Percentiles rank a stretch among this genome's conserved stretches.
Conservation (phyloP, 2,113 vertebrate genomes). For the Elachura formosa region DNA sequence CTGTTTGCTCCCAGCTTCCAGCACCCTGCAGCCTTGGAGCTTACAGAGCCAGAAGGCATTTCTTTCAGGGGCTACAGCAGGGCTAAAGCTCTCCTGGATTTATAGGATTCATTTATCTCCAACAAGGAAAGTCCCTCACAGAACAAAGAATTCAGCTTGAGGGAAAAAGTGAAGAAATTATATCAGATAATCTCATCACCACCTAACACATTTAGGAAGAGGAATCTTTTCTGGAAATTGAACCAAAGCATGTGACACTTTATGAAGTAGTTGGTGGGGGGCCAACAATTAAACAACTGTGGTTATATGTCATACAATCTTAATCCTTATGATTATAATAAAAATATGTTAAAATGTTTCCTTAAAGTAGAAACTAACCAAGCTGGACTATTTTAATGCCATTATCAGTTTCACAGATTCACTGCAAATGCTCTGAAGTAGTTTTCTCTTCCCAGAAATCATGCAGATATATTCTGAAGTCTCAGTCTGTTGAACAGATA, state of each 20-base stretch:
- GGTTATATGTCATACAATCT: not conserved
- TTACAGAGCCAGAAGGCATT: not conserved
- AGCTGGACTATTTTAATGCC: not conserved
- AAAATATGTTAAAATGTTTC: not conserved
- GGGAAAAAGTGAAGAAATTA: not conserved
- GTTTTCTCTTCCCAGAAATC: not conserved
- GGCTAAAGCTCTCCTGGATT: not conserved
- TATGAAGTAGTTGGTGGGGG: not conserved
- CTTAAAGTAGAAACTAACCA: not conserved
- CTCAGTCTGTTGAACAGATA: not conserved
- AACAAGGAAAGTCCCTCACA: not conserved
- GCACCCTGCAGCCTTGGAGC: not conserved
- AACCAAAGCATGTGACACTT: not conserved
- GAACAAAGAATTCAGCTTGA: not conserved
- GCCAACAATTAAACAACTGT: not conserved
- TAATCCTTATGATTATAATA: not conserved
- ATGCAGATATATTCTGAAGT: not conserved
- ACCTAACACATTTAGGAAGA: not conserved
- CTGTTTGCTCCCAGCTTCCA: not conserved
- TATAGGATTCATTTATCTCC: not conserved
- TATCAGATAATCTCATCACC: not conserved
- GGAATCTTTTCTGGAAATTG: not conserved
- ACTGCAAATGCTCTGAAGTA: not conserved
- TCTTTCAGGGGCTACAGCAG: not conserved
- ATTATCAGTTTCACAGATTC: not conserved